Conservation (phyloP, 1,140 invertebrate species). For the Euwallacea similis region DNA sequence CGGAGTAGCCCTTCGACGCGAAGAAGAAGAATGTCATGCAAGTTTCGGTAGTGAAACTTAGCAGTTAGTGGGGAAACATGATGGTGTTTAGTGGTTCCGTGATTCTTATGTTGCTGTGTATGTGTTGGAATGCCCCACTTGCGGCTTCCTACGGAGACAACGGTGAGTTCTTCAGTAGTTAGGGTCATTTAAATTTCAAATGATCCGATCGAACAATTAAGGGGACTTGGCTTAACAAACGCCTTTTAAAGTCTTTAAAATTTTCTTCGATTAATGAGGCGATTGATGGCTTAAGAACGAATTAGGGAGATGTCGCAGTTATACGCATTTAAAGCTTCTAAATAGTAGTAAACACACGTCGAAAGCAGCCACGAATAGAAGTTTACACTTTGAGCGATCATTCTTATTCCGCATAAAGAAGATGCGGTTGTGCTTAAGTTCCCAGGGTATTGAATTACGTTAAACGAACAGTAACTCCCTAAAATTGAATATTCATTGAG, state of each 20-base stretch:
- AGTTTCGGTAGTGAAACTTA: constrained; percentile 28
- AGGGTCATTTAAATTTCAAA: constrained; percentile 22
- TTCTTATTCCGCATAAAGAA: too few relatives aligned
- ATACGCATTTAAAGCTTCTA: too few relatives aligned
- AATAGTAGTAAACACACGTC: too few relatives aligned
- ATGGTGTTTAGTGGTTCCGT: constrained; percentile 9
- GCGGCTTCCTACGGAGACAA: constrained; percentile 10
- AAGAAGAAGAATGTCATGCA: constrained; percentile 25
- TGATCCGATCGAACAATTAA: constrained; percentile 19
- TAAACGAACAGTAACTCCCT: constrained; percentile 6
- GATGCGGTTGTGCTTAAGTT: too few relatives aligned
- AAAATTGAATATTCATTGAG: constrained; percentile 34
- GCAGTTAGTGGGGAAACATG: constrained; percentile 21
- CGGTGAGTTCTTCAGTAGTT: constrained; percentile 17
- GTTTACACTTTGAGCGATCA: too few relatives aligned
- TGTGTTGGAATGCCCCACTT: constrained; percentile 8
- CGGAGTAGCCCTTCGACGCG: not conserved
- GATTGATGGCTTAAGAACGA: constrained; percentile 6
- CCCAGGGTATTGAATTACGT: too few relatives aligned
- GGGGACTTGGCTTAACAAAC: constrained; percentile 15
- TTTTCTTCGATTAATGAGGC: constrained; percentile 18
- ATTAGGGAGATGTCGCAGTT: not conserved
- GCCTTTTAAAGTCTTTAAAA: constrained; percentile 18
- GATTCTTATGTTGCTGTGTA: constrained; percentile 20
- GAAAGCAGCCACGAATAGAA: too few relatives aligned